phyloP scores from a whole-genome alignment of 2,888 invertebrate genomes.

The Caenorhabditis imperialis region DNA sequence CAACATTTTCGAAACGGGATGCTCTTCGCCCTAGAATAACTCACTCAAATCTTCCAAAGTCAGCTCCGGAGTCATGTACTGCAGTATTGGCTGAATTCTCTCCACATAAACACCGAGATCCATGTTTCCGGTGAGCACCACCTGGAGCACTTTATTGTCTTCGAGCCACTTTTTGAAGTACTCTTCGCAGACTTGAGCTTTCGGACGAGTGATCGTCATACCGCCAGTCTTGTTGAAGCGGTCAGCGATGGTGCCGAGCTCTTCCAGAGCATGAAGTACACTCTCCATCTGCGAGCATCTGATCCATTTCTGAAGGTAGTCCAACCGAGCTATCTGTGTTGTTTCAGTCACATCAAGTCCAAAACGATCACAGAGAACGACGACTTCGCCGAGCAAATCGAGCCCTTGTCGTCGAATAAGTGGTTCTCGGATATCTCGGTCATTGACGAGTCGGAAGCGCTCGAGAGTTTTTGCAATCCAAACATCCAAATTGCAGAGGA shows the following conservation, averaged over 20 bases:
- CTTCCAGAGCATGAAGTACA: slow-evolving; percentile 44
- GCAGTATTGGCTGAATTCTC: slow-evolving; percentile 80
- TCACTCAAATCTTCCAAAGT: slow-evolving; percentile 80
- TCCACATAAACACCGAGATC: slow-evolving; percentile 81
- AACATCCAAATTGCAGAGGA: slow-evolving; percentile 19
- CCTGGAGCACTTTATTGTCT: slow-evolving; percentile 54
- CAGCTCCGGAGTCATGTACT: slow-evolving; percentile 80
- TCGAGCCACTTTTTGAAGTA: slow-evolving; percentile 53
- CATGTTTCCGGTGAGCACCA: slow-evolving; percentile 78
- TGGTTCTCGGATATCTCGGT: slow-evolving; percentile 48
- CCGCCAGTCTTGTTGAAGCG: slow-evolving; percentile 30
- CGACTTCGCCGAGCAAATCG: slow-evolving; percentile 38
- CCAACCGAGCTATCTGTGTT: slow-evolving; percentile 32
- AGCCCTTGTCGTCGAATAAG: slow-evolving; percentile 36
- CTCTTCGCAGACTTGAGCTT: slow-evolving; percentile 35
- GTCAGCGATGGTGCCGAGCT: slow-evolving; percentile 46
- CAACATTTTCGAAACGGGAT: not conserved
- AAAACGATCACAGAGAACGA: slow-evolving; percentile 40
- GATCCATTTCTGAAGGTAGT: slow-evolving; percentile 50
- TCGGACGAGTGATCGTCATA: slow-evolving; percentile 32
- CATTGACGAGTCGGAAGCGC: slow-evolving; percentile 30
- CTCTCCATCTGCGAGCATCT: slow-evolving; percentile 57
- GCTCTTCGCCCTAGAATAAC: slow-evolving; percentile 53
- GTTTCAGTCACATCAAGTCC: slow-evolving; percentile 24
- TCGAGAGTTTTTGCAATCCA: slow-evolving; percentile 34